Evolutionary conservation across 2,797 vertebrate genomes (phyloP), one percentile per base, ranked within the genome.

Genomic region (Acanthurus tractus): DNA sequence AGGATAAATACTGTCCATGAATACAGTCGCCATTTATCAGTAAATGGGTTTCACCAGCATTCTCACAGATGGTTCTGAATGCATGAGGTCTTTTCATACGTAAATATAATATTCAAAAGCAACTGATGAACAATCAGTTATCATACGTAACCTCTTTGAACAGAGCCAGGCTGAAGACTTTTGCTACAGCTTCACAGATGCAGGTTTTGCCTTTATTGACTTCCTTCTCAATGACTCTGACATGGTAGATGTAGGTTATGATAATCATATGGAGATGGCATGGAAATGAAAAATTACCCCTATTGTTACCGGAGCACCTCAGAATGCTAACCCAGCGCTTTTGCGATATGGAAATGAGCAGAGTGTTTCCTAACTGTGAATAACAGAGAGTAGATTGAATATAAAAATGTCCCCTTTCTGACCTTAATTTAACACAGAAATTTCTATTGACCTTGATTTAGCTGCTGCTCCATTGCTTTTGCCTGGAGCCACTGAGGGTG

Each of bases 251-350:
- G 61, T 63, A 36, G 73, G 74, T 77, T 82, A 65, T 83, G 76
- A 85, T 83, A 76, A 88, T 88, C 20, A 69, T 76, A 89, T 88
- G 86, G 68, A 85, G 83, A 89, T 83, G 59, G n/a, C 58, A 85
- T 89, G 83, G 79, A 90, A 85, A 89, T 88, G 65, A 76, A 81
- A 78, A 79, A 81, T 80, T 72, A 75, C 61, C 59, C 25, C 52
- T 17, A 42, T 74, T 84, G 74, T 89, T 83, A 78, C 48, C 42
- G 22, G 53, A 61, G 53, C 46, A 54, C 55, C 59, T 80, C 34
- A 67, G 22, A 84, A 74, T 71, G 83, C 81, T 74, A 78, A 25
- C 13, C 6, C 63, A 83, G 86, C 77, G 63, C 49, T 81, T 88
- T 87, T 50, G 55, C 67, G 34, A 11, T 49, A 79, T 83, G 77